Base-by-base conservation (phyloP, 1,140 invertebrate genomes). In the Drosophila grimshawi region DNA sequence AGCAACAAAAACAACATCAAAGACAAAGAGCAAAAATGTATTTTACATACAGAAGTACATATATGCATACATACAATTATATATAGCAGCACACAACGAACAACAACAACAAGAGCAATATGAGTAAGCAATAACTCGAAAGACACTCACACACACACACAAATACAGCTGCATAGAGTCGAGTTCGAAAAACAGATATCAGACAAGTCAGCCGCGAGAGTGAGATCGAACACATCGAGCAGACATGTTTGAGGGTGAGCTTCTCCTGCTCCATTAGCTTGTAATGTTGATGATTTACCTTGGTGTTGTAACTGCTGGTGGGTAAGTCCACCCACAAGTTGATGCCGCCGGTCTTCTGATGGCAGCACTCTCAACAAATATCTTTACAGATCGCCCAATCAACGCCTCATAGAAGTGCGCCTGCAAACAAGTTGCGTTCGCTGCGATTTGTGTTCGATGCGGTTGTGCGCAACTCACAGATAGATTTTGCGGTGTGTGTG, bases 71-170 rank as follows among this genome's bases (percentile, higher is more conserved):
- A 66, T 41, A 41, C 10, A n/a, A 19, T 19, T 4, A 72, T 61
- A 74, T 45, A 66, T 51, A 56, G 69, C 63, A 48, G 19, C 19
- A 65, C 48, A 49, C 32, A 49, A 56, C n/a, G 48, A 75, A 65
- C 29, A 65, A 71, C 56, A 81, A 81, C 46, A 81, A 56, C 46
- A 76, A 66, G 41, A 32, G 62, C 63, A 68, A 53, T 55, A 83
- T 81, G 75, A 86, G 66, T 78, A 86, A 81, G 59, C 76, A 57
- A 69, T 74, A 62, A n/a, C 37, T 53, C 37, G 39, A 55, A 60
- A 37, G 53, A 43, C 61, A 35, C 29, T 53, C 63, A 39, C 68
- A 75, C 51, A 69, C 46, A 60, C 68, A 75, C 51, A 69, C 46
- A 60, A 60, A 59, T 6, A 52, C 65, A 55, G 39, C 61, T 63